Evolutionary conservation across 2,113 vertebrate genomes (phyloP), one percentile per base, ranked within the genome.

Genomic region (Cercocebus atys): DNA sequence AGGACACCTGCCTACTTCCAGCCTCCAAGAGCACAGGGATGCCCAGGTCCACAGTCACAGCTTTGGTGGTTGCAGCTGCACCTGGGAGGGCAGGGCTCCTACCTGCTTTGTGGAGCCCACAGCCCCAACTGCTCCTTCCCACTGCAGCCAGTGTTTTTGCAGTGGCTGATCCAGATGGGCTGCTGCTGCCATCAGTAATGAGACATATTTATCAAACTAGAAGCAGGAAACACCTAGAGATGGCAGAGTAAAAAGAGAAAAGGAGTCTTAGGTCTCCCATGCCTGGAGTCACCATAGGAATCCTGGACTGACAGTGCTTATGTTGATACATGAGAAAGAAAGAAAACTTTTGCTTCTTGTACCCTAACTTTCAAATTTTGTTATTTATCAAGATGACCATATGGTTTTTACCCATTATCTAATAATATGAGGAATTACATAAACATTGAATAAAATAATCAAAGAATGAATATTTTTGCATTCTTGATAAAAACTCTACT

Each of bases 361-460:
- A 90, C 30, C 18, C 11, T 89, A n/a, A 17, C 14, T 61, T 64
- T 2, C 8, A 85, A 57, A 85, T 35, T 55, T 50, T 76, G n/a
- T 16, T 76, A 45, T 38, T 23, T 78, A 45, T 52, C 25, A 68
- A 84, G 5, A 61, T 43, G 16, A 43, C 43, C 30, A 70, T 32
- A 18, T 30, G 57, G 11, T 10, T 68, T 64, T 45, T 76, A 76
- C 82, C n/a, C 40, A 79, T 68, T 35, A 72, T 27, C 8, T 93
- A 32, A 81, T 64, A 25, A 52, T 35, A 47, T 2, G 16, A 83
- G 2, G 9, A 97, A 72, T 30, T 76, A 76, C 3, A 55, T 81
- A 23, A 64, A 94, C 57, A 92, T 61, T 76, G 32, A 88, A 89
- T 30, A 13, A 70, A 79, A 43, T 79, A 91, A 81, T 96, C n/a